phyloP scores from a whole-genome alignment of 2,888 invertebrate species.

The Sycophila texana region DNA sequence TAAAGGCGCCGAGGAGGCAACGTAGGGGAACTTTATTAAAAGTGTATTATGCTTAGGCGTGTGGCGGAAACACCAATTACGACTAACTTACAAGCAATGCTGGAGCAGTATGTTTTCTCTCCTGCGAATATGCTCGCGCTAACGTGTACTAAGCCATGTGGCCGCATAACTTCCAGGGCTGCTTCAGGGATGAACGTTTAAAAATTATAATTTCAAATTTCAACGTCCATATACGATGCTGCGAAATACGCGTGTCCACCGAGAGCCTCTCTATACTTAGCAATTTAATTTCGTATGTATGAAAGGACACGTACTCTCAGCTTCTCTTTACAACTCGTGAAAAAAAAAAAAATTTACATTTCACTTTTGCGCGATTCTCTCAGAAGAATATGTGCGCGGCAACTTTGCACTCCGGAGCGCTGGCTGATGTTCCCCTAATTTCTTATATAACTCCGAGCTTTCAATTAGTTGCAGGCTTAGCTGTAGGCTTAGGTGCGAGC shows the following conservation, averaged over 20 bases:
- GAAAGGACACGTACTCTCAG: constrained; percentile 43
- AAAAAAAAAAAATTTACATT: too few species aligned
- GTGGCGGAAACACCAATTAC: constrained; percentile 44
- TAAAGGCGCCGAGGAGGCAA: constrained; percentile 8
- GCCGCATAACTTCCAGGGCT: constrained; percentile 21
- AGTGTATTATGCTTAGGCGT: constrained; percentile 43
- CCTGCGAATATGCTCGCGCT: constrained; percentile 6
- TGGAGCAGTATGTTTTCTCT: constrained; percentile 8
- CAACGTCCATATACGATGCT: constrained; percentile 5
- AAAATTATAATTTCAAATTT: constrained; percentile 49
- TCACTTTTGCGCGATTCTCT: too few species aligned
- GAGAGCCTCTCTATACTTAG: neutral
- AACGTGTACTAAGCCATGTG: neutral
- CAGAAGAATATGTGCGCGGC: too few species aligned
- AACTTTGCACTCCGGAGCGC: too few species aligned
- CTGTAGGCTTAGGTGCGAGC: too few species aligned
- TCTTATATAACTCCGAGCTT: neutral
- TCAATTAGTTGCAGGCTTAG: neutral
- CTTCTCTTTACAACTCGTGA: neutral
- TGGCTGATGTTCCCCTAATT: too few species aligned
- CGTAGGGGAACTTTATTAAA: constrained; percentile 41
- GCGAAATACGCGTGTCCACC: neutral
- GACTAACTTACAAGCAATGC: constrained; percentile 17
- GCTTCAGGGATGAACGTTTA: constrained; percentile 34
- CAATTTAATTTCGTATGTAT: constrained; percentile 49